A percentile compares a stretch with the other conserved stretches of the same genome.
Conservation (phyloP, 2,113 vertebrate species). For the Pedetes capensis region DNA sequence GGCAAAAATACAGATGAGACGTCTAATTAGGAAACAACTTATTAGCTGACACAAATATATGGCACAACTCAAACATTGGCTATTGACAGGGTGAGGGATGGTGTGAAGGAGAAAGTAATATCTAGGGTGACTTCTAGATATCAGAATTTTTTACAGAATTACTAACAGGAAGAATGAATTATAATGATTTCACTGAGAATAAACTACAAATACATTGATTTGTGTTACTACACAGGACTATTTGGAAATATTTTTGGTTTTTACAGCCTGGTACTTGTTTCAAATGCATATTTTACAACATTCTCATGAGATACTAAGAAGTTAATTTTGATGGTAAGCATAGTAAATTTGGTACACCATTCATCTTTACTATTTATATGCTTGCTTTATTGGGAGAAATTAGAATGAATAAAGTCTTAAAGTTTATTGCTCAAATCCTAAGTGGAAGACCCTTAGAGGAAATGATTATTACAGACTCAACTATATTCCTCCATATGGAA, state of each 20-base stretch:
- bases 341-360: not conserved
- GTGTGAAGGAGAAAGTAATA: not conserved
- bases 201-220: not conserved
- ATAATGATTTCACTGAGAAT: not conserved
- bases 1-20: not conserved
- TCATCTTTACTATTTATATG: not conserved
- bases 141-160: not conserved
- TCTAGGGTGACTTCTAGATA: not conserved
- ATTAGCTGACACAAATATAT: not conserved
- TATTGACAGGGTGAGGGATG: not conserved
- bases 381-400: not conserved
- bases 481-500: not conserved
- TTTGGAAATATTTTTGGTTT: not conserved
- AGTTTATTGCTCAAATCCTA: not conserved
- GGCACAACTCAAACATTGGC: not conserved
- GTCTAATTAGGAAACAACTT: not conserved
- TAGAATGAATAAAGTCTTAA: not conserved
- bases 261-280: not conserved
- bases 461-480: not conserved
- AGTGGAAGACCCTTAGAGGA: not conserved
- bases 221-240: not conserved
- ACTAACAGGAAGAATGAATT: not conserved
- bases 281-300: conserved; percentile 8
- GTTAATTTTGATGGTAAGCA: conserved; percentile 1
- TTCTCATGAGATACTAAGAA: not conserved